Evolutionary conservation across 2,888 invertebrate genomes (phyloP).

Genomic region (Ferrisia virgata): DNA sequence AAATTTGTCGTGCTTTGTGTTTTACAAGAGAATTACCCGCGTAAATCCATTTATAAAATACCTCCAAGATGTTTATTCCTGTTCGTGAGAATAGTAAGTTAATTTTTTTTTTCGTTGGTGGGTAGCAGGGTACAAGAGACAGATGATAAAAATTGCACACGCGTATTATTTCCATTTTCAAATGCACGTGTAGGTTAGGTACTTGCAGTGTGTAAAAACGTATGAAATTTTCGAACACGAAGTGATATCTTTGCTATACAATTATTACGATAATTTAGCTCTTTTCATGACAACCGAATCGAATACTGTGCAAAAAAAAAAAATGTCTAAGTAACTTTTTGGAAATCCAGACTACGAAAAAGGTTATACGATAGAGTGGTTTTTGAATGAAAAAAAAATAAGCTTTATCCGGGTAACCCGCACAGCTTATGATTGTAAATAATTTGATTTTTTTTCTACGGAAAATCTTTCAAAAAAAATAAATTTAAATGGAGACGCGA

Average conservation of each 20-base stretch:
- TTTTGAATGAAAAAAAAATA: neutral
- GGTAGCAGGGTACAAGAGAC: neutral
- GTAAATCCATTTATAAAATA: neutral
- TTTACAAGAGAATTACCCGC: neutral
- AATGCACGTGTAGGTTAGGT: neutral
- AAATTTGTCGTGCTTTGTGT: neutral
- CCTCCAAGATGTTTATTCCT: neutral
- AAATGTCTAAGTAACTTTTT: neutral
- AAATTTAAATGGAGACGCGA: neutral
- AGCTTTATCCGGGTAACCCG: neutral
- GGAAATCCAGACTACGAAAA: too few relatives aligned
- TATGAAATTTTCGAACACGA: neutral
- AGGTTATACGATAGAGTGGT: too few relatives aligned
- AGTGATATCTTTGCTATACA: neutral
- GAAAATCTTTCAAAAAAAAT: neutral
- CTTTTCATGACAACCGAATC: neutral
- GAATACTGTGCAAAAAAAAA: neutral
- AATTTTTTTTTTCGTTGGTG: neutral
- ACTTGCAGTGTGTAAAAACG: neutral
- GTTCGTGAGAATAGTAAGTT: neutral
- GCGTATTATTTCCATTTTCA: neutral
- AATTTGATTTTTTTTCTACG: neutral
- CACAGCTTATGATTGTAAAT: neutral
- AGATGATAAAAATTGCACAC: neutral
- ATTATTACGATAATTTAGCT: neutral